Evolutionary conservation across 2,888 invertebrate species (phyloP).

Genomic region (Stenurella melanura): DNA sequence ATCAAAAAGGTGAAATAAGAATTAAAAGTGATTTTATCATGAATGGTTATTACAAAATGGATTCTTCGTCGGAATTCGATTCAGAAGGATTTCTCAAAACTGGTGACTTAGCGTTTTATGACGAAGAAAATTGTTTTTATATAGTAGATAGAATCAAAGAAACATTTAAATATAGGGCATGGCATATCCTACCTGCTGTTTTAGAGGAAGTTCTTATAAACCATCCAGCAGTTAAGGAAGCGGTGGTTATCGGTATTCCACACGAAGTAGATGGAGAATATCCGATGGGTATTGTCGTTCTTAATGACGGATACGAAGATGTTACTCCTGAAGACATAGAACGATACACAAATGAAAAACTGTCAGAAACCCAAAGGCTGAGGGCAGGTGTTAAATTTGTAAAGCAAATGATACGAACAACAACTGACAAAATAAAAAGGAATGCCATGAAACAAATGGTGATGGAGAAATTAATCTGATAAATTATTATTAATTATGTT

Average conservation of each 20-base stretch:
- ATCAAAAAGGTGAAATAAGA: slow-evolving; percentile 74
- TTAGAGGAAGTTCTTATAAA: slow-evolving; percentile 59
- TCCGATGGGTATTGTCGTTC: slow-evolving; percentile 71
- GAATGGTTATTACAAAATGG: slow-evolving; percentile 73
- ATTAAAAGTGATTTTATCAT: slow-evolving; percentile 68
- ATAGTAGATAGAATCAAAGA: slow-evolving; percentile 74
- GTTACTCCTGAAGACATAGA: slow-evolving; percentile 41
- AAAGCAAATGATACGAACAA: slow-evolving; percentile 41
- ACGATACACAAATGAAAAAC: slow-evolving; percentile 69
- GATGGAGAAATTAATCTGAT: not conserved
- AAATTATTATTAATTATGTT: not conserved
- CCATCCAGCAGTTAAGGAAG: slow-evolving; percentile 61
- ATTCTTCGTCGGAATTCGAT: slow-evolving; percentile 69
- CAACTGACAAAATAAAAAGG: slow-evolving; percentile 46
- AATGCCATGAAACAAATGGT: slow-evolving; percentile 31
- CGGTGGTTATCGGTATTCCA: slow-evolving; percentile 76
- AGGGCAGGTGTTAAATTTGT: slow-evolving; percentile 51
- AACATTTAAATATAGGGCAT: slow-evolving; percentile 73
- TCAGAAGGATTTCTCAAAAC: slow-evolving; percentile 73
- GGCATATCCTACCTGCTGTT: slow-evolving; percentile 71
- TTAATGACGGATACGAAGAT: slow-evolving; percentile 62
- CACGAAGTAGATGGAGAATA: slow-evolving; percentile 82
- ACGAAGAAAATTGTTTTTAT: slow-evolving; percentile 72
- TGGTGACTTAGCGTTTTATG: slow-evolving; percentile 75
- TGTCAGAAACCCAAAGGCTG: slow-evolving; percentile 46